Conservation (phyloP, 2,797 vertebrate genomes). For the Mormyrus hasselquistii region DNA sequence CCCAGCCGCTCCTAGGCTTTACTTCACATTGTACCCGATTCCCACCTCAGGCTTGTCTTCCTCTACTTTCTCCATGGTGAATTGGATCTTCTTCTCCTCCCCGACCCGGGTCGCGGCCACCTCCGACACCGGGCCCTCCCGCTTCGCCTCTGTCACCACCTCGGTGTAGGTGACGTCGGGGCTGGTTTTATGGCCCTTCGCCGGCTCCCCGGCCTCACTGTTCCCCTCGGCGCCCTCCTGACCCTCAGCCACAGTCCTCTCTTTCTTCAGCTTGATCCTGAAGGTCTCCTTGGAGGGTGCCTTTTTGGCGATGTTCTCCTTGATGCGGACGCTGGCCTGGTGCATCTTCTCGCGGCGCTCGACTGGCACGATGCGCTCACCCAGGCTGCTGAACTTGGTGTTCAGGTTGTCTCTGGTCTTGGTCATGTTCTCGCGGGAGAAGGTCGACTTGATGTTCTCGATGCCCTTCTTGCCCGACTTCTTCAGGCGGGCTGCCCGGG, state of each 20-base stretch:
- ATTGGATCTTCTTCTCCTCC: constrained; percentile 41
- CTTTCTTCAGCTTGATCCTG: constrained; percentile 81
- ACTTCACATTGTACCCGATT: constrained; percentile 64
- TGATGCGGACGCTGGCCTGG: constrained; percentile 80
- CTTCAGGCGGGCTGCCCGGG: constrained; percentile 71
- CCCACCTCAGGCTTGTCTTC: constrained; percentile 59
- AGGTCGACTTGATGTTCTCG: constrained; percentile 86
- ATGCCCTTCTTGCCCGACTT: constrained; percentile 78
- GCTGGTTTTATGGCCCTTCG: constrained; percentile 41
- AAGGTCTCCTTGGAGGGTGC: constrained; percentile 80
- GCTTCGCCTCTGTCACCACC: constrained; percentile 70
- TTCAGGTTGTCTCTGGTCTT: constrained; percentile 85
- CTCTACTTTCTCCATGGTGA: constrained; percentile 39
- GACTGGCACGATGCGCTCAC: constrained; percentile 83
- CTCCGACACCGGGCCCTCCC: constrained; percentile 64
- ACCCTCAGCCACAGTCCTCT: constrained; percentile 68
- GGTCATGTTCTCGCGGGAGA: constrained; percentile 87
- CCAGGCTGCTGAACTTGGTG: constrained; percentile 80
- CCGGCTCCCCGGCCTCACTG: constrained; percentile 33
- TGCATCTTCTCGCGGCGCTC: constrained; percentile 85
- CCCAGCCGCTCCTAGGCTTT: constrained; percentile 33
- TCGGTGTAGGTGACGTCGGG: constrained; percentile 68
- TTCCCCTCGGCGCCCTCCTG: constrained; percentile 67
- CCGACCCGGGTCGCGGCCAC: constrained; percentile 49
- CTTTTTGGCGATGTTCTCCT: constrained; percentile 84